phyloP scores from a whole-genome alignment of 2,888 invertebrate genomes.

The Tolmerus cingulatus region DNA sequence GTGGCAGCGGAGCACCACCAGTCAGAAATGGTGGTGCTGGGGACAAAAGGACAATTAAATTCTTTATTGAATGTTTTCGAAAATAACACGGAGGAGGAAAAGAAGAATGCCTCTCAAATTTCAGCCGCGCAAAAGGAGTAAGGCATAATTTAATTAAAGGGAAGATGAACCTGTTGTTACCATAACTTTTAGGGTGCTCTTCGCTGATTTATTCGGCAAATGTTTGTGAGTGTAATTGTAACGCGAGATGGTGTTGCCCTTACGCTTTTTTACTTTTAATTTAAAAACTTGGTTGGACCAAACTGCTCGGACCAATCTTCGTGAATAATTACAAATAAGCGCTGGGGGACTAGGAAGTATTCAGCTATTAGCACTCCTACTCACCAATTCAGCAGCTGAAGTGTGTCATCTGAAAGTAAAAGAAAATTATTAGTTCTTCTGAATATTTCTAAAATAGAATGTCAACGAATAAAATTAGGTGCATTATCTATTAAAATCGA shows the following conservation, averaged over 20 bases:
- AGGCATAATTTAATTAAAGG: constrained; percentile 41
- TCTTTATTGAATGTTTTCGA: constrained; percentile 47
- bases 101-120: constrained; percentile 39
- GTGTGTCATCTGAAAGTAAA: neutral
- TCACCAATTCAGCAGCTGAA: neutral
- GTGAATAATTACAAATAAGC: neutral
- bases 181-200: constrained; percentile 22
- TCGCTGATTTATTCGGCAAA: neutral
- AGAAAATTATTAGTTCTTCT: neutral
- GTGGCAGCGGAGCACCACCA: neutral
- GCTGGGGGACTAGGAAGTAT: neutral
- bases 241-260: neutral
- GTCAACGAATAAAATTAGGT: too few species aligned
- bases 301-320: neutral
- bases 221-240: constrained; percentile 7
- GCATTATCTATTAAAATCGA: too few species aligned
- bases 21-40: constrained; percentile 6
- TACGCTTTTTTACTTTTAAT: neutral
- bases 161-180: constrained; percentile 29
- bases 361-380: neutral
- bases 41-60: constrained; percentile 46
- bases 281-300: neutral
- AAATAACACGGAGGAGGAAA: constrained; percentile 43
- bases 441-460: neutral
- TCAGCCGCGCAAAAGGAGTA: constrained; percentile 12